Base-by-base conservation (phyloP, 2,888 invertebrate species). In the Heliconius hortense region DNA sequence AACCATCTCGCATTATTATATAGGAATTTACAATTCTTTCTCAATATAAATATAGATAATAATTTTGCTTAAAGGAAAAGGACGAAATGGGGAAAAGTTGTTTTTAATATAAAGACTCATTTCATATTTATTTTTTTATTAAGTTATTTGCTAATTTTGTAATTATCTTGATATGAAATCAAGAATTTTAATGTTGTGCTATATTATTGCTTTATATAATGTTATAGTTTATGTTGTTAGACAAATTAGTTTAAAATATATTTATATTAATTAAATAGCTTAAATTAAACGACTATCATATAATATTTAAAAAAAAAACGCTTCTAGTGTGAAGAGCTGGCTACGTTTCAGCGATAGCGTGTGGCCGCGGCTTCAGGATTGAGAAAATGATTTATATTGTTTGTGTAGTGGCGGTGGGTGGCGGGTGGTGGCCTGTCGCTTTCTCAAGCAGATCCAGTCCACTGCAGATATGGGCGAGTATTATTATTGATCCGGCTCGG, bases 401-500 rank as follows among this genome's bases (percentile, higher is more conserved):
- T 93, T 92, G 91, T 90, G 89, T 89, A 90, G 89, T 86, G 87
- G 84, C 83, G 78, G 76, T 73, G 84, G 83, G 79, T 83, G 82
- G 79, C 80, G 83, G 78, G 82, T 82, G 83, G 80, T 78, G 83
- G 84, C 84, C 84, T 86, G 88, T 80, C 82, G 90, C 87, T 90
- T 92, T 89, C 93, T 92, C 92, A 91, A 93, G 92, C 90, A 90
- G 89, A 90, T 92, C 89, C 90, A 88, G 92, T 92, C 92, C 93
- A 91, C 93, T 93, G 93, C 93, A 93, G 94, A 93, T 93, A 93
- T 93, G 92, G 91, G 87, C 92, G 91, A 92, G 93, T 93, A 92
- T 94, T 94, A 94, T 94, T 93, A 94, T 94, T 90, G 94, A 94
- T 93, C 94, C 93, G 88, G 87, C 86, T 87, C 85, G 88, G 89